Conservation (phyloP, 2,113 vertebrate genomes). For the Platichthys stellatus region DNA sequence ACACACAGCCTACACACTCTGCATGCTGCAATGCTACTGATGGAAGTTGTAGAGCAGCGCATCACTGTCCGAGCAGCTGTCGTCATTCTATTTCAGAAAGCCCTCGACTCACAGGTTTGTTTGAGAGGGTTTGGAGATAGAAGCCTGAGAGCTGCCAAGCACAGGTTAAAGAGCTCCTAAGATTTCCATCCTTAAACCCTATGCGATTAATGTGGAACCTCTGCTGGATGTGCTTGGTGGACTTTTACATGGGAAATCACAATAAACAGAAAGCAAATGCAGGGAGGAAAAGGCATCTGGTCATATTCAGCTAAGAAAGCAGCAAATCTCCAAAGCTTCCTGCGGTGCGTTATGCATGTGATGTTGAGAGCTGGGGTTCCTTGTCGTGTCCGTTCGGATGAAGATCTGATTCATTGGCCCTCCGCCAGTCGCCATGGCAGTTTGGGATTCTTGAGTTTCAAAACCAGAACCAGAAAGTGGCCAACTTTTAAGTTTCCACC, state of each 20-base stretch:
- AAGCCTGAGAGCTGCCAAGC: slow-evolving; percentile 27
- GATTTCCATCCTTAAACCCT: slow-evolving; percentile 52
- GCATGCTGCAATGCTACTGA: background rate
- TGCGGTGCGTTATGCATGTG: slow-evolving; percentile 44
- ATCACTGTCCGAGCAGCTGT: slow-evolving; percentile 3
- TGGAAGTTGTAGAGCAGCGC: background rate
- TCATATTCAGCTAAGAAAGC: slow-evolving; percentile 33
- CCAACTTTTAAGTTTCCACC: slow-evolving; percentile 50
- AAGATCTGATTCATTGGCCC: slow-evolving; percentile 72
- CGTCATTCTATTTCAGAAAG: background rate
- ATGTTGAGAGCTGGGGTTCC: slow-evolving; percentile 50
- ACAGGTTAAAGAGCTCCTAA: slow-evolving; percentile 36
- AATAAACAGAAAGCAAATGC: slow-evolving; percentile 66
- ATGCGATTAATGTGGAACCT: slow-evolving; percentile 63
- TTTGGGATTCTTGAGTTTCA: slow-evolving; percentile 74
- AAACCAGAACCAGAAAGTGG: slow-evolving; percentile 69
- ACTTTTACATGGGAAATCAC: slow-evolving; percentile 65
- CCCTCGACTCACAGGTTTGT: slow-evolving; percentile 13
- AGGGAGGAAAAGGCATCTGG: slow-evolving; percentile 20
- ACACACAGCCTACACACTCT: background rate
- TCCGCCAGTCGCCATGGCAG: slow-evolving; percentile 65
- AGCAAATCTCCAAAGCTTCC: slow-evolving; percentile 44
- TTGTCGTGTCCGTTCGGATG: slow-evolving; percentile 56
- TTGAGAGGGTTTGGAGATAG: slow-evolving; percentile 23
- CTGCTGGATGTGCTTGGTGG: slow-evolving; percentile 60